These are phyloP conservation scores for Tursiops truncatus DNA, from an alignment of 2,113 vertebrate species.

Conservation along the genomic window DNA sequence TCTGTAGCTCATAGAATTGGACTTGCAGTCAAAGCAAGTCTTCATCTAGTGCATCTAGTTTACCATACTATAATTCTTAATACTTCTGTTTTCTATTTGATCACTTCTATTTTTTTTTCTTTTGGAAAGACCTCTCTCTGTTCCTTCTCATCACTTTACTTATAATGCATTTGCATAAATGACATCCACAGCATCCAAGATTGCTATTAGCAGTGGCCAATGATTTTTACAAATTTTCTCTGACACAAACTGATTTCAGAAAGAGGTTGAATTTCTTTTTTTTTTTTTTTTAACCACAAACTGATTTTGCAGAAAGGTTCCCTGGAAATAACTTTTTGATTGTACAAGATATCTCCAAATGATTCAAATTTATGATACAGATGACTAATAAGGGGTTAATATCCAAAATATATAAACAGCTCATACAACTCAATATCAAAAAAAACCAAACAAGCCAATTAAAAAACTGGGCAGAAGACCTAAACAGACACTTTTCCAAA, in stretches of 20 bases:
- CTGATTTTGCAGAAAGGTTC: conserved; percentile 14
- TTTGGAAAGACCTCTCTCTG: neutral
- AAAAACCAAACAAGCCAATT: neutral
- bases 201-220: neutral
- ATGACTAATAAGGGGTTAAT: neutral
- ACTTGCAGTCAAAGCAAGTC: neutral
- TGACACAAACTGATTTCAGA: conserved; percentile 43
- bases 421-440: neutral
- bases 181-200: neutral
- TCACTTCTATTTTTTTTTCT: neutral
- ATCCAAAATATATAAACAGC: neutral
- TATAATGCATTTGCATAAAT: neutral
- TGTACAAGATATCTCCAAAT: neutral
- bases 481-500: neutral
- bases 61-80: neutral
- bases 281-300: neutral
- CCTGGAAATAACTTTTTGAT: neutral
- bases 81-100: neutral
- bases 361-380: conserved; percentile 22
- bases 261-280: neutral
- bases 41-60: neutral
- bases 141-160: neutral
- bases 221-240: conserved; percentile 12
- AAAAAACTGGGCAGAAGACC: neutral
- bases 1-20: neutral